phyloP scores from a whole-genome alignment of 2,888 invertebrate species.

The Tenthredo amoena region DNA sequence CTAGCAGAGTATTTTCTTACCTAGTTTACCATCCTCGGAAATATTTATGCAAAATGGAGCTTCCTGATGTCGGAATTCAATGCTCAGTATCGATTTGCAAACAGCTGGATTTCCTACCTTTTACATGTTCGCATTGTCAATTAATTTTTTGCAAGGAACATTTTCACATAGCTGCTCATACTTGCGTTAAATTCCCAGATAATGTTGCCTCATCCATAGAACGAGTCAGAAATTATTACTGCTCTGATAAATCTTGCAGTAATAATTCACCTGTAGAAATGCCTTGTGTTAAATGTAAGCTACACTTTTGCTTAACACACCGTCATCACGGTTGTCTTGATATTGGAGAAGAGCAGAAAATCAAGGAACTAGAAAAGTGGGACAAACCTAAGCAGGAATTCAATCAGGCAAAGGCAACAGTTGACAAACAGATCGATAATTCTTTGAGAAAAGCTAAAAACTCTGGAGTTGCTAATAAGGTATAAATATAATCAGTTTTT shows the following conservation, averaged over 20 bases:
- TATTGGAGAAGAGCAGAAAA: slow-evolving; percentile 80
- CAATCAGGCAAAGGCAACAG: slow-evolving; percentile 82
- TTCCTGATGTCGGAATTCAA: slow-evolving; percentile 85
- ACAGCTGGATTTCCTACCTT: slow-evolving; percentile 86
- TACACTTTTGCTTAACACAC: slow-evolving; percentile 87
- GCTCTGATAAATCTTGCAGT: slow-evolving; percentile 81
- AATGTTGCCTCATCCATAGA: slow-evolving; percentile 65
- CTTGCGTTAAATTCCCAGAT: slow-evolving; percentile 76
- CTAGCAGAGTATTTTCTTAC: neutral
- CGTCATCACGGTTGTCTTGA: slow-evolving; percentile 81
- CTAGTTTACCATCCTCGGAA: neutral
- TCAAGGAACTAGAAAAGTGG: slow-evolving; percentile 81
- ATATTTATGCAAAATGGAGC: slow-evolving; percentile 80
- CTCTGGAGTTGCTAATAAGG: slow-evolving; percentile 84
- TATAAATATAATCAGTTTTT: slow-evolving; percentile 54
- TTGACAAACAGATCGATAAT: slow-evolving; percentile 82
- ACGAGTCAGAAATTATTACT: slow-evolving; percentile 76
- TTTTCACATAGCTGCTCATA: slow-evolving; percentile 80
- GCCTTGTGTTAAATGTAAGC: slow-evolving; percentile 83
- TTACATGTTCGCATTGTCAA: slow-evolving; percentile 83
- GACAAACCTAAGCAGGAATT: slow-evolving; percentile 83
- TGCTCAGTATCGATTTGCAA: slow-evolving; percentile 83
- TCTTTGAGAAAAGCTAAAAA: slow-evolving; percentile 84
- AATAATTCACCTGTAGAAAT: slow-evolving; percentile 83
- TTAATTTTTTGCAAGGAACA: slow-evolving; percentile 85